A percentile compares a stretch with the other conserved stretches of the same genome.
Conservation (phyloP, 1,140 invertebrate species). For the Andricus grossulariae region DNA sequence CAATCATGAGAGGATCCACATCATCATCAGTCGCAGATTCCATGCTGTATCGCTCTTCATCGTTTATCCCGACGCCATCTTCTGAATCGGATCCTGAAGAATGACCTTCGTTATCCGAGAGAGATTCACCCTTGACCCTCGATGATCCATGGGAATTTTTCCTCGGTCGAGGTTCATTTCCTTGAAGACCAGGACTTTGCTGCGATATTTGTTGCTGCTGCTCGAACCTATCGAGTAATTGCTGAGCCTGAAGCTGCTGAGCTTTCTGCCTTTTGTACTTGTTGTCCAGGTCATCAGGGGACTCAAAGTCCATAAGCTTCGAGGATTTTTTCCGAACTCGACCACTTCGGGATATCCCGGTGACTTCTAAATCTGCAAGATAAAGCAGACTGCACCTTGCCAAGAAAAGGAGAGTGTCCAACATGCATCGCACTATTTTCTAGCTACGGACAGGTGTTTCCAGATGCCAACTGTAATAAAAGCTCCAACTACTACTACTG, state of each 20-base stretch:
- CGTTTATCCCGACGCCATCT: slow-evolving; percentile 76
- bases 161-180: slow-evolving; percentile 44
- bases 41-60: slow-evolving; percentile 75
- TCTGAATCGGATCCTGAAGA: slow-evolving; percentile 78
- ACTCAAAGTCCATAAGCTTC: slow-evolving; percentile 94
- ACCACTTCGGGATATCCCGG: slow-evolving; percentile 90
- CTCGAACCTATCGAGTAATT: slow-evolving; percentile 69
- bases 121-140: slow-evolving; percentile 63
- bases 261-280: slow-evolving; percentile 71
- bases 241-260: slow-evolving; percentile 68
- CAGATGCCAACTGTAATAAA: neutral
- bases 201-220: slow-evolving; percentile 53
- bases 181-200: slow-evolving; percentile 20
- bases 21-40: slow-evolving; percentile 75
- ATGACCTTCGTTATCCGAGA: slow-evolving; percentile 74
- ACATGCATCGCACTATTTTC: slow-evolving; percentile 51
- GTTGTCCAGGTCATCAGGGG: slow-evolving; percentile 84
- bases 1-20: slow-evolving; percentile 71
- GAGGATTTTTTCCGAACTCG: slow-evolving; percentile 95
- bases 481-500: neutral
- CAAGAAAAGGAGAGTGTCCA: slow-evolving; percentile 60
- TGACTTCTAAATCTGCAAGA: slow-evolving; percentile 85
- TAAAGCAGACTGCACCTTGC: slow-evolving; percentile 69
- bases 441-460: neutral
- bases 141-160: slow-evolving; percentile 64